A percentile compares a stretch with the other conserved stretches of the same genome.
phyloP scores from a whole-genome alignment of 2,888 invertebrate species.

The Pristionchus exspectatus region DNA sequence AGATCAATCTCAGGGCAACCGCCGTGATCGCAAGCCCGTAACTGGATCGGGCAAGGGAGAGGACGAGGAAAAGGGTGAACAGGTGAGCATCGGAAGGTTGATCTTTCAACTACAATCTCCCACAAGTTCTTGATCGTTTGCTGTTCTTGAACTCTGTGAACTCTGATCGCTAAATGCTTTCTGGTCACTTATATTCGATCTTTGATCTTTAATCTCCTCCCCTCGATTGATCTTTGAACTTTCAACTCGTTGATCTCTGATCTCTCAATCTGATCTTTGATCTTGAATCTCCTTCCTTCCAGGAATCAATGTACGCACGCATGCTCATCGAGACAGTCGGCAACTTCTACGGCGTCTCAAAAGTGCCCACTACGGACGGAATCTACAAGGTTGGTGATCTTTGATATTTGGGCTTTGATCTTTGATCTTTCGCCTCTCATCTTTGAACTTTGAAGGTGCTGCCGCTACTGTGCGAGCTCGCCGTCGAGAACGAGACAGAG shows the following conservation, averaged over 20 bases:
- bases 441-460: slow-evolving; percentile 6
- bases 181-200: too few relatives aligned
- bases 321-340: slow-evolving; percentile 32
- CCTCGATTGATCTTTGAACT: not conserved
- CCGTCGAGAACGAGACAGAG: slow-evolving; percentile 50
- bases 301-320: slow-evolving; percentile 38
- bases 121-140: too few relatives aligned
- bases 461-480: slow-evolving; percentile 47
- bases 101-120: not conserved
- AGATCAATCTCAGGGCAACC: slow-evolving; percentile 28
- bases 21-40: not conserved
- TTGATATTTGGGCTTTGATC: too few relatives aligned
- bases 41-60: slow-evolving; percentile 22
- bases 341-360: slow-evolving; percentile 25
- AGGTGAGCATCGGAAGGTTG: not conserved
- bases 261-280: not conserved
- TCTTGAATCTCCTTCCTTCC: too few relatives aligned
- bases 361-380: not conserved
- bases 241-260: not conserved
- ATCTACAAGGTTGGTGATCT: slow-evolving; percentile 18
- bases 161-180: too few relatives aligned
- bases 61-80: not conserved
- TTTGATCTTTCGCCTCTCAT: not conserved
- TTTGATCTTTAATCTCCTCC: too few relatives aligned
- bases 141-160: too few relatives aligned